phyloP scores from a whole-genome alignment of 1,140 invertebrate genomes.

The Portunus trituberculatus region DNA sequence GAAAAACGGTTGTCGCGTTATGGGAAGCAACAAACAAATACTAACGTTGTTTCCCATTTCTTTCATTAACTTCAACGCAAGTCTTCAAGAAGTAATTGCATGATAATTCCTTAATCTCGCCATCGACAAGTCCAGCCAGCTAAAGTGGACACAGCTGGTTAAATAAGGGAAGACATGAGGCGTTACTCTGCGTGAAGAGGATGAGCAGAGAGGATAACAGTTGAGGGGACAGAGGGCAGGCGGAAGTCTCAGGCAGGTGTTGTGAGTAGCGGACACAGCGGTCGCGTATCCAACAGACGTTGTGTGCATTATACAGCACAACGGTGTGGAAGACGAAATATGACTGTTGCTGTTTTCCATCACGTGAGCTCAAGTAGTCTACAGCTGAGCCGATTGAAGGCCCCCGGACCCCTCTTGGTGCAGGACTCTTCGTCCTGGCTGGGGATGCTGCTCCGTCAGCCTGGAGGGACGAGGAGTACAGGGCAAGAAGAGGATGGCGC shows the following conservation, averaged over 20 bases:
- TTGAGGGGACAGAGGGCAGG: neutral
- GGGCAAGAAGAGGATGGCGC: neutral
- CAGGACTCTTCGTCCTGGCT: too few relatives aligned
- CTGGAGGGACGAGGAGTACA: neutral
- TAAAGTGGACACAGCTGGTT: neutral
- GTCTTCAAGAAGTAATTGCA: too few relatives aligned
- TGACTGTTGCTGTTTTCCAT: neutral
- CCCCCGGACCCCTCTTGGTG: neutral
- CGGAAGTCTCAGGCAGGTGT: neutral
- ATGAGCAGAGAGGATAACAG: neutral
- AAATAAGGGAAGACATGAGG: too few relatives aligned
- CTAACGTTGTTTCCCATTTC: too few relatives aligned
- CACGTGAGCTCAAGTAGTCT: too few relatives aligned
- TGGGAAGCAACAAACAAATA: too few relatives aligned
- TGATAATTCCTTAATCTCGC: too few relatives aligned
- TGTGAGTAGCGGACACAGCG: neutral
- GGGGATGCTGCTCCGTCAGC: neutral
- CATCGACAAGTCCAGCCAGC: neutral
- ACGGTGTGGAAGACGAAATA: neutral
- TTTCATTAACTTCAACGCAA: too few relatives aligned
- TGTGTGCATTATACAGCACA: too few relatives aligned
- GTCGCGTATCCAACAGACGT: neutral
- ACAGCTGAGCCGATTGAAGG: neutral
- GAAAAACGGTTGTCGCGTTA: too few relatives aligned
- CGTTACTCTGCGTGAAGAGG: too few relatives aligned